Evolutionary conservation across 2,888 invertebrate species (phyloP).

Genomic region (Strigamia transsilvanica): DNA sequence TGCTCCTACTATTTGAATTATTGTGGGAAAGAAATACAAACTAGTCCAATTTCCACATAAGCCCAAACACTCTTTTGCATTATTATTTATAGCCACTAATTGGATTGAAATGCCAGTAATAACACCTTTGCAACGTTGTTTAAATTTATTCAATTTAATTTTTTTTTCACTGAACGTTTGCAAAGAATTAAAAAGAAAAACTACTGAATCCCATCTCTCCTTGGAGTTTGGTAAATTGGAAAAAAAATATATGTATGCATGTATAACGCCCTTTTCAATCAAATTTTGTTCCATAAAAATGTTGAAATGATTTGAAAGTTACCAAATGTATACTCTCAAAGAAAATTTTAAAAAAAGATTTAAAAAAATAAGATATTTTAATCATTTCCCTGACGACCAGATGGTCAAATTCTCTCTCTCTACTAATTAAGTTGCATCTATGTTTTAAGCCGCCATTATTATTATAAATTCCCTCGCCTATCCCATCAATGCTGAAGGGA

Average conservation of each 20-base stretch:
- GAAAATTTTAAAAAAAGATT: not conserved
- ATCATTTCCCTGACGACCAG: slow-evolving; percentile 35
- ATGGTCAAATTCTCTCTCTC: slow-evolving; percentile 46
- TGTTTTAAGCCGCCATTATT: slow-evolving; percentile 38
- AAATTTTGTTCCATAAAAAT: slow-evolving; percentile 9
- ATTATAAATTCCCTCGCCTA: slow-evolving; percentile 45
- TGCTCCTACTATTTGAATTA: slow-evolving; percentile 29
- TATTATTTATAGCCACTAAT: slow-evolving; percentile 43
- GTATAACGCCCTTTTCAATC: slow-evolving; percentile 11
- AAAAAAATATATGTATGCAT: not conserved
- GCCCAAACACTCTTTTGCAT: slow-evolving; percentile 22
- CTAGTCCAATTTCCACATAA: slow-evolving; percentile 35
- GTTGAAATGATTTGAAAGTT: not conserved
- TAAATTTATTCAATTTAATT: slow-evolving; percentile 14
- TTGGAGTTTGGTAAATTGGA: not conserved
- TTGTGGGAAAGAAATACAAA: slow-evolving; percentile 35
- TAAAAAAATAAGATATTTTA: not conserved
- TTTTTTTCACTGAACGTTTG: not conserved
- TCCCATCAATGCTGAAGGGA: slow-evolving; percentile 37
- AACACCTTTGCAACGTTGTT: slow-evolving; percentile 23
- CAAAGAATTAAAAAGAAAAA: slow-evolving; percentile 20
- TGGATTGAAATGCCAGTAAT: slow-evolving; percentile 45
- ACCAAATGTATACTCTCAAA: not conserved
- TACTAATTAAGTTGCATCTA: slow-evolving; percentile 42
- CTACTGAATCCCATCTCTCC: not conserved